Evolutionary conservation across 2,113 vertebrate genomes (phyloP), one percentile per base, ranked within the genome.

Genomic region (Bos taurus): DNA sequence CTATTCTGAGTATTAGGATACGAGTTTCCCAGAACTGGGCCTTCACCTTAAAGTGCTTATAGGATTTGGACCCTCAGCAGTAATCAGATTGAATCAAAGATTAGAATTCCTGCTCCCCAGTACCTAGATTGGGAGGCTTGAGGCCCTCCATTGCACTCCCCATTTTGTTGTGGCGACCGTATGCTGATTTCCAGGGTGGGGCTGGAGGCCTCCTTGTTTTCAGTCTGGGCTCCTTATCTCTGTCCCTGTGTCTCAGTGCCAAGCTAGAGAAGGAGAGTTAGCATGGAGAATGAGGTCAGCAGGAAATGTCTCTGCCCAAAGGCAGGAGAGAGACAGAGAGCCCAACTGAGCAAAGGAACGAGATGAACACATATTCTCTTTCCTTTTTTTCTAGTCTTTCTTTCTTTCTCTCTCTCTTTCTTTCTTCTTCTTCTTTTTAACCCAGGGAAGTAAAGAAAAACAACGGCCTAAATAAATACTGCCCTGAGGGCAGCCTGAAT

Each of bases 11-110:
- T 40, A 54, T 28, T 62, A 67, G 59, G 21, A 60, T 91, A 95
- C 77, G 36, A 90, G 59, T 19, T 89, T 56, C 67, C 40, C 6
- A 46, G 40, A 83, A 78, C 30, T 88, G 77, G 25, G 21, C 43
- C n/a, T n/a, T 83, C 36, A 52, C 21, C 83, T 94, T 92, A 91
- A 95, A 64, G 56, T 25, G 12, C 95, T 97, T 86, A 59, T 23
- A 91, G 56, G 71, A 97, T 90, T 95, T 84, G 85, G 67, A 71
- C 50, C 82, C 77, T 89, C 28, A 67, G 81, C 36, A 80, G 54
- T 88, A 96, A 91, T 96, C 88, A 48, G 91, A 96, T 83, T 94
- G 87, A 85, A 78, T 83, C 36, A 83, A 62, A 62, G 93, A 93
- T 97, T 96, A 94, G 82, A 94, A 89, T 88, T 96, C 71, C 82